Base-by-base conservation (phyloP, 2,888 invertebrate genomes). In the Disparrhopalites patrizii region DNA sequence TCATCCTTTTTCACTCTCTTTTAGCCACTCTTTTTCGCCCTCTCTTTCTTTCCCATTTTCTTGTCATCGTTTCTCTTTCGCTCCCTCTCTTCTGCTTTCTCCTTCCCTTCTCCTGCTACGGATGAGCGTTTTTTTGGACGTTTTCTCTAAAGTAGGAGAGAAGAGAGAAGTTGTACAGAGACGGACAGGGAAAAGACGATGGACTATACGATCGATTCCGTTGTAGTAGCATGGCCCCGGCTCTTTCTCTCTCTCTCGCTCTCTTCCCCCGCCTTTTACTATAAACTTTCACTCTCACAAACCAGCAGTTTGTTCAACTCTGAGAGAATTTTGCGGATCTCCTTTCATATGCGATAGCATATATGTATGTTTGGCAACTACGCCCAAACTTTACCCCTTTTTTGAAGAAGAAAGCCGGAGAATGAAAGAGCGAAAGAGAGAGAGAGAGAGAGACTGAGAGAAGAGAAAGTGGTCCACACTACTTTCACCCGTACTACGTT, bases 181-280 rank as follows among this genome's bases (percentile, higher is more conserved):
- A 30, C 4, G 18, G 18, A 43, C 15, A 43, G 7, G 1, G 52
- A 28, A 25, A 40, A 55, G 28, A 28, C 3, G 54, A 55, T 13
- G 31, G 31, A 55, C 31, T 31, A 31, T 28, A 56, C 43, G 55
- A 64, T 56, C 55, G 55, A 40, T 67, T 67, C 36, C 38, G 57
- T 51, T 40, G 56, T 28, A 66, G 55, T 47, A 61, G 51, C 61
- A 43, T 66, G 55, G 43, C 13, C 62, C 55, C 52, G 18, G 38
- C 18, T 61, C 52, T 60, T 58, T 38, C 58, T 38, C 57, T 43
- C 27, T 28, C 31, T 60, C 23, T 61, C 30, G 27, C 57, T 18
- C 47, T n/a, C 40, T 15, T 30, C 28, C 36, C 50, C 28, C 36
- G n/a, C n/a, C n/a, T n/a, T n/a, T n/a, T n/a, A n/a, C n/a, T n/a